Conservation (phyloP, 2,113 vertebrate genomes). For the Dipodomys ordii region DNA sequence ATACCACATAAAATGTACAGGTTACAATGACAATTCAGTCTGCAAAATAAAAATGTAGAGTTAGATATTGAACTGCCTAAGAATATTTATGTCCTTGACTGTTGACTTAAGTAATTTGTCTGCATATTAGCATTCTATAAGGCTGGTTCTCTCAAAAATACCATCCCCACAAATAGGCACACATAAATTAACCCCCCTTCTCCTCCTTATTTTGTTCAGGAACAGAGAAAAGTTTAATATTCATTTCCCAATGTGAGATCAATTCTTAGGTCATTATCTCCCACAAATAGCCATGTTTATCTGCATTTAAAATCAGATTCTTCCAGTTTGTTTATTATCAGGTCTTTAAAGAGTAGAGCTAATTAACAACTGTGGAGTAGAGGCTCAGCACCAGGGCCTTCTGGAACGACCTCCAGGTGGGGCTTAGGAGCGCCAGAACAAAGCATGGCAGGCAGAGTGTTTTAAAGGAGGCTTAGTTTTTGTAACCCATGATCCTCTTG, state of each 20-base stretch:
- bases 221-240: slow-evolving; percentile 43
- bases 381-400: slow-evolving; percentile 18
- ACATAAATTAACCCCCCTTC: background rate
- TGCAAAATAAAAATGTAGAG: slow-evolving; percentile 24
- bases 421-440: slow-evolving; percentile 35
- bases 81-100: slow-evolving; percentile 33
- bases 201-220: background rate
- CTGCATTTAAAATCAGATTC: slow-evolving; percentile 59
- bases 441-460: slow-evolving; percentile 49
- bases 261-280: slow-evolving; percentile 22
- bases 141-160: background rate
- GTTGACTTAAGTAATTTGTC: background rate
- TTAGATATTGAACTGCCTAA: background rate
- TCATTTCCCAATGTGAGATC: slow-evolving; percentile 7
- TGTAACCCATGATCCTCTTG: slow-evolving; percentile 58
- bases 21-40: slow-evolving; percentile 24
- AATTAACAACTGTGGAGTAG: slow-evolving; percentile 29
- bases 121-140: background rate
- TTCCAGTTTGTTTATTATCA: too few species aligned
- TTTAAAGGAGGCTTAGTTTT: slow-evolving; percentile 69
- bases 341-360: background rate
- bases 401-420: slow-evolving; percentile 47
- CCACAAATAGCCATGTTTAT: slow-evolving; percentile 55
- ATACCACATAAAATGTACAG: background rate
- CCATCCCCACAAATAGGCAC: background rate